Conservation (phyloP, 1,140 invertebrate genomes). For the Armadillidium nasatum region DNA sequence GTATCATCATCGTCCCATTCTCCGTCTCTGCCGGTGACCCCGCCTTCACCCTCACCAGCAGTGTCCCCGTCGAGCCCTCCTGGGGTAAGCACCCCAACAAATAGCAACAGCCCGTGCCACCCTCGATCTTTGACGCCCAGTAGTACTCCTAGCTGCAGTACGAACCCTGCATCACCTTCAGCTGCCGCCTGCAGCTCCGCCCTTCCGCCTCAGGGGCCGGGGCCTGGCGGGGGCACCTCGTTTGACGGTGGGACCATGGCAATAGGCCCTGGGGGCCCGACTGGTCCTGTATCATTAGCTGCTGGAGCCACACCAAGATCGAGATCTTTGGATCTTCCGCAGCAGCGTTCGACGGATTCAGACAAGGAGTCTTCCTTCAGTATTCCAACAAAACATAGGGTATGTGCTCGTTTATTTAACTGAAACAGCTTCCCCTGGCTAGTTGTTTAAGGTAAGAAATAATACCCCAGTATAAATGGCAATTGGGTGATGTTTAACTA, state of each 20-base stretch:
- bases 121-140: neutral
- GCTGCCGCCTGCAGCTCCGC: neutral
- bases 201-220: neutral
- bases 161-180: neutral
- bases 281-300: neutral
- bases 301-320: neutral
- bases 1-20: neutral
- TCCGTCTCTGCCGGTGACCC: slow-evolving; percentile 2
- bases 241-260: neutral
- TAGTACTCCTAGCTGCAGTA: neutral
- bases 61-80: neutral
- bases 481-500: too few relatives aligned
- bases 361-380: neutral
- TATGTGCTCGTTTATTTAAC: neutral
- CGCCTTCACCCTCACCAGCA: neutral
- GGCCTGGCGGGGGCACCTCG: neutral
- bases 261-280: neutral
- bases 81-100: neutral
- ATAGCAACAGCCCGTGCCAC: neutral
- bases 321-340: neutral
- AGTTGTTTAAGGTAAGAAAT: too few relatives aligned
- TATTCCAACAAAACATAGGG: neutral
- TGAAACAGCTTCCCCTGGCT: too few relatives aligned
- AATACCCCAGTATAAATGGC: too few relatives aligned
- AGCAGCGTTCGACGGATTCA: neutral